phyloP scores from a whole-genome alignment of 2,888 invertebrate species.

The Xestia sexstrigata region DNA sequence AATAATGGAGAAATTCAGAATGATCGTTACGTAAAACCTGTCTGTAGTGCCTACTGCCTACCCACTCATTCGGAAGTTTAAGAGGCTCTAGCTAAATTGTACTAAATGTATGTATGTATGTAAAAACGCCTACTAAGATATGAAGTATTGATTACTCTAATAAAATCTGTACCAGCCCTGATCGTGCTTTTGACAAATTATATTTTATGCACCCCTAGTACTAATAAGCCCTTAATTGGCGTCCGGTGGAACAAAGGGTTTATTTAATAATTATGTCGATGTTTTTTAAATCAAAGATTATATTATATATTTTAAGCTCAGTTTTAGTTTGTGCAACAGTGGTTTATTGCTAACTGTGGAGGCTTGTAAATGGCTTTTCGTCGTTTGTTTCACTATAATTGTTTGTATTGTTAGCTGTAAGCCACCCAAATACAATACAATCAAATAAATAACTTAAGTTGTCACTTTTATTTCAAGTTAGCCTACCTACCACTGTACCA shows the following conservation, averaged over 20 bases:
- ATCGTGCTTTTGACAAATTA: constrained; percentile 1
- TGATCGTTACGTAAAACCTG: constrained; percentile 31
- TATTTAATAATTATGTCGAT: not conserved
- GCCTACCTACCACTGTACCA: not conserved
- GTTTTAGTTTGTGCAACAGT: no score
- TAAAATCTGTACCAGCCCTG: not conserved
- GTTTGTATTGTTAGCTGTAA: no score
- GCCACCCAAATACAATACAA: no score
- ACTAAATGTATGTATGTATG: no score
- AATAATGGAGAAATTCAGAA: constrained; percentile 19
- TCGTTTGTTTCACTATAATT: no score
- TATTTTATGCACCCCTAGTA: not conserved
- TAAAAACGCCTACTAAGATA: not conserved
- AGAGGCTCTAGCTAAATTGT: not conserved
- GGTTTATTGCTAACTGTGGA: no score
- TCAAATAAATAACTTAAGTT: no score
- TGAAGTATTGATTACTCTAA: not conserved
- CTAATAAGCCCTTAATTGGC: not conserved
- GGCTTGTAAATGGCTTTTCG: no score
- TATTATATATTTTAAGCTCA: no score
- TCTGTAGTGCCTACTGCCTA: not conserved
- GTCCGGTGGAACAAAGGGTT: not conserved
- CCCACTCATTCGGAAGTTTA: constrained; percentile 23
- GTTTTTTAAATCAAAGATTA: no score
- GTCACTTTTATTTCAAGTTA: not conserved